Percentiles rank a stretch among this genome's conserved stretches.
phyloP scores from a whole-genome alignment of 1,140 invertebrate species.

The Achroia grisella region DNA sequence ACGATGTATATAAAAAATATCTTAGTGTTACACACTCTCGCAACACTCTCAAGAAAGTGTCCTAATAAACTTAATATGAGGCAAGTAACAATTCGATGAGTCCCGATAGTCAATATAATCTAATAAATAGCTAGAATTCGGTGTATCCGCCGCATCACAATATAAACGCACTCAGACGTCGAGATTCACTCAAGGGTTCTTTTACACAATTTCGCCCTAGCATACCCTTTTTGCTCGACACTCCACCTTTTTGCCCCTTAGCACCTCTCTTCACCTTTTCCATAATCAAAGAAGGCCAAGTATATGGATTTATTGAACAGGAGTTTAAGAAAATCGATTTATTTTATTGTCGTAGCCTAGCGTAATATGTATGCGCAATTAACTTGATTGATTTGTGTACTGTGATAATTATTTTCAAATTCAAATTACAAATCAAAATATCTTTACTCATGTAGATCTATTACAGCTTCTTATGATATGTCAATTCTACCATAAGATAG shows the following conservation, averaged over 20 bases:
- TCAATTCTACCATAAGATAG: no score
- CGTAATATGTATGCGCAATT: no score
- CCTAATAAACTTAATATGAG: no score
- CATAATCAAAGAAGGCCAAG: conserved; percentile 49
- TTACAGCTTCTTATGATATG: no score
- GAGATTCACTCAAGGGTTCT: conserved; percentile 38
- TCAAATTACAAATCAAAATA: no score
- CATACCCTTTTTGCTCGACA: conserved; percentile 31
- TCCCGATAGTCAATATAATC: conserved; percentile 16
- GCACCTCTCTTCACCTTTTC: conserved; percentile 47
- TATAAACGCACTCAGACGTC: conserved; percentile 38
- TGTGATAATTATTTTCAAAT: no score
- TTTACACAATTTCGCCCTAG: conserved; percentile 40
- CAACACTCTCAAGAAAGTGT: no score
- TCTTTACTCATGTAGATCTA: no score
- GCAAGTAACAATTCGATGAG: neutral
- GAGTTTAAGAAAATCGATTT: conserved; percentile 13
- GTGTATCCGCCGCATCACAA: conserved; percentile 17
- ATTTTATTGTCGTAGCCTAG: no score
- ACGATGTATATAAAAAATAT: no score
- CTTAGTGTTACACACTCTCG: no score
- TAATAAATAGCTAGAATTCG: conserved; percentile 9
- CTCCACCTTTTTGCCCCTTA: conserved; percentile 36
- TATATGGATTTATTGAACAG: conserved; percentile 40
- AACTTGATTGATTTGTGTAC: no score